Base-by-base conservation (phyloP, 2,113 vertebrate genomes). In the Microtus richardsoni region DNA sequence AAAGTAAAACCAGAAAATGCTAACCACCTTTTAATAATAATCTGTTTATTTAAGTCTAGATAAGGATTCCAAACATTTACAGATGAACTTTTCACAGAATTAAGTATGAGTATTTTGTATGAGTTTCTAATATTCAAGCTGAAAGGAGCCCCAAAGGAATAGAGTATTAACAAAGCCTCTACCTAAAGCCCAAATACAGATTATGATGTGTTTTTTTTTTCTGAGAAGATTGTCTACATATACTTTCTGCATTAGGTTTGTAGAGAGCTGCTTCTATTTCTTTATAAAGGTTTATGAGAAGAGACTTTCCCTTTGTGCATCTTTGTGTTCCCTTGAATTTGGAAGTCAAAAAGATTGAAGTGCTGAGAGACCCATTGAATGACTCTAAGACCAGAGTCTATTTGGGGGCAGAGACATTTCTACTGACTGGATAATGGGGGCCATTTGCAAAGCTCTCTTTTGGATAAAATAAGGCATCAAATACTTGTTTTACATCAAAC, bases 361-460 rank as follows among this genome's bases (percentile, higher is more conserved):
- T 39, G 22, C 73, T 88, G 54, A 39, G 19, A 39, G 64, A 64
- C 2, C 47, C 41, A 4, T 33, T 5, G 86, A 91, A 78, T 71
- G 33, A 89, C 30, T 70, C 10, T 47, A 62, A 77, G n/a, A 62
- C 39, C 33, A 44, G 66, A 66, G 7, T 58, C 33, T 3, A 58
- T 79, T 28, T n/a, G 5, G 30, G 36, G n/a, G 7, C 84, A 82
- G n/a, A 7, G 71, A 82, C 2, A 70, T 82, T 95, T 95, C 94
- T 87, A 78, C 44, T 60, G 33, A 54, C 0, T 82, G 21, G n/a
- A 8, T 87, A 73, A 44, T 77, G 22, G 75, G 86, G 82, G 85
- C 13, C 80, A n/a, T 88, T 93, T 93, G 86, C 68, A 87, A 94
- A 95, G 62, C 26, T 93, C 24, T 5, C 82, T 88, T 91, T 94